Base-by-base conservation (phyloP, 2,113 vertebrate species). In the Psilopsiagon aymara region DNA sequence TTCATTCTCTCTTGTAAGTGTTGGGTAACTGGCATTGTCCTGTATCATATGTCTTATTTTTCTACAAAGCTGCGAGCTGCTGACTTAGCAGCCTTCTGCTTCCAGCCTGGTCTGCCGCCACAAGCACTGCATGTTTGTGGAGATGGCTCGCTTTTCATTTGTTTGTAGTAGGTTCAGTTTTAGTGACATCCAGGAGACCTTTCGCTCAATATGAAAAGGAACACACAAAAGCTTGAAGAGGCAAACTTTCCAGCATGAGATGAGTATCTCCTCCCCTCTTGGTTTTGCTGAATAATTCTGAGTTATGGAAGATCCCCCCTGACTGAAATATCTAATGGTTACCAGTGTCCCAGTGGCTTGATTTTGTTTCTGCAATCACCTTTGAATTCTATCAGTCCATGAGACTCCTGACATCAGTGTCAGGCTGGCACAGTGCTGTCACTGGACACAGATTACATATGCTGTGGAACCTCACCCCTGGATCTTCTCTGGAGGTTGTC, bases 51-150 rank as follows among this genome's bases (percentile, higher is more conserved):
- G 49, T 33, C 80, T 92, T 88, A n/a, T 82, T 95, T 96, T 92
- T 21, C 86, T 63, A 21, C 70, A 86, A 37, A 82, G 62, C 76
- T 82, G n/a, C 49, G 71, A 93, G 76, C 51, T 86, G 92, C 97
- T 95, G 92, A 33, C 70, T 31, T 33, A 86, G 94, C 85, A 88
- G 53, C 13, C 27, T 52, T 24, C 77, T 92, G 43, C 46, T 88
- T 87, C 88, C 95, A 95, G 96, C 69, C 91, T 60, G 67, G 92
- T 86, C 83, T 71, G 88, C 70, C 24, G 47, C 90, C 60, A 31
- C 33, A 63, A 66, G 68, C 7, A 19, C 67, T 25, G 69, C 29
- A 28, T 79, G 92, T 70, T 44, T 68, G n/a, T 13, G 62, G 78
- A 80, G 89, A 49, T 67, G 91, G 63, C 83, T 68, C 9, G 3